A percentile compares a stretch with the other conserved stretches of the same genome.
phyloP scores from a whole-genome alignment of 2,797 vertebrate species.

The Microcaecilia unicolor region DNA sequence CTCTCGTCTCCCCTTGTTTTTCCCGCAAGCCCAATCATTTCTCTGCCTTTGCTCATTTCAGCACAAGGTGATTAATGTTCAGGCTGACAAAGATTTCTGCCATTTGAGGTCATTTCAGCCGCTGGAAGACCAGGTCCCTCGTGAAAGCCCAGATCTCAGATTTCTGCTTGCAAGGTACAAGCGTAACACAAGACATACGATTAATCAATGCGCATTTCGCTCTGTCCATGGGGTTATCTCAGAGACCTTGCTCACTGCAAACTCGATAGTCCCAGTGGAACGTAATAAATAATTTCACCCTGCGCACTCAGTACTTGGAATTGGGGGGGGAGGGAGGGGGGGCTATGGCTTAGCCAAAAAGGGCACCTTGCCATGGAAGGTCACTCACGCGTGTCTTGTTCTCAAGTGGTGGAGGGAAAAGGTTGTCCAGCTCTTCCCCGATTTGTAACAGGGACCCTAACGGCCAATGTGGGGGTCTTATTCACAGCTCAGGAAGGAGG shows the following conservation, averaged over 20 bases:
- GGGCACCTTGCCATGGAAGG: slow-evolving; percentile 26
- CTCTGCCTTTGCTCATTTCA: slow-evolving; percentile 10
- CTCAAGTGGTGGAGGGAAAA: no score
- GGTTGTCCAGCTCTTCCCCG: slow-evolving; percentile 27
- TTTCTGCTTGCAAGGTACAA: slow-evolving; percentile 19
- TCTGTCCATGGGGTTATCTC: slow-evolving; percentile 1
- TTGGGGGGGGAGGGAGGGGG: not conserved
- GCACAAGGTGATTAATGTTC: slow-evolving; percentile 28
- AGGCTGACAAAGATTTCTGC: no score
- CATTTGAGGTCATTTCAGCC: slow-evolving; percentile 30
- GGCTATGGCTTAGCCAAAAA: slow-evolving; percentile 5
- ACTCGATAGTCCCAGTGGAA: slow-evolving; percentile 17
- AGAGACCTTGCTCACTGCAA: slow-evolving; percentile 6
- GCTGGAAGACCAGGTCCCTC: slow-evolving; percentile 5
- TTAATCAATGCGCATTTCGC: slow-evolving; percentile 31
- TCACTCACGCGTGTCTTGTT: slow-evolving; percentile 37
- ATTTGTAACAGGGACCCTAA: slow-evolving; percentile 31
- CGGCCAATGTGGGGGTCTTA: slow-evolving; percentile 35
- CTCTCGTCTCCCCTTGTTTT: no score
- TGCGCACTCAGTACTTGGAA: slow-evolving; percentile 13
- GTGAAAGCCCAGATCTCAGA: not conserved
- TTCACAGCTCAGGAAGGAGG: slow-evolving; percentile 36
- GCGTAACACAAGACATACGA: slow-evolving; percentile 8
- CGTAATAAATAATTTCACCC: slow-evolving; percentile 16
- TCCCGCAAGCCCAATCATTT: slow-evolving; percentile 28